phyloP scores from a whole-genome alignment of 2,797 vertebrate genomes.

The Sparidentex hasta region DNA sequence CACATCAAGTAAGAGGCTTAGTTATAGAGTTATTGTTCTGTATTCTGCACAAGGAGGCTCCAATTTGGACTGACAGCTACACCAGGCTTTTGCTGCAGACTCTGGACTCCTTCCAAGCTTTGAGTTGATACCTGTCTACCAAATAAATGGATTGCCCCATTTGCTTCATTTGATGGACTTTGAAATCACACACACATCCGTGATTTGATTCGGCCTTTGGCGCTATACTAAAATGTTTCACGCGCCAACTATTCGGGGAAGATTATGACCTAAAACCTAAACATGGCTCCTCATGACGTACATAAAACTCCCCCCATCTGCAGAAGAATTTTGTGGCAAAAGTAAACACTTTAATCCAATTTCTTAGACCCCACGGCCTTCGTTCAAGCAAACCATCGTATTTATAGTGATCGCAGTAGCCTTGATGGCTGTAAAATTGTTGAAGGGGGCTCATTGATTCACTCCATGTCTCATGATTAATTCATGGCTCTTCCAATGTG shows the following conservation, averaged over 20 bases:
- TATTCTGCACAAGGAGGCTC: neutral
- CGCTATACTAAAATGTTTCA: conserved; percentile 39
- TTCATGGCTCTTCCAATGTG: conserved; percentile 67
- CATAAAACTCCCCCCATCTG: conserved; percentile 41
- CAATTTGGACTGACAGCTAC: neutral
- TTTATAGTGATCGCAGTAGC: conserved; percentile 77
- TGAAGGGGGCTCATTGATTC: conserved; percentile 66
- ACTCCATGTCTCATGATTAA: conserved; percentile 77
- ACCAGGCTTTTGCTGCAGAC: neutral
- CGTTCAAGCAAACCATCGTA: conserved; percentile 65
- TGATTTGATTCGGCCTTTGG: conserved; percentile 37
- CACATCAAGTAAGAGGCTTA: neutral
- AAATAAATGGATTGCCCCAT: neutral
- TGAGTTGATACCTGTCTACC: conserved; percentile 15
- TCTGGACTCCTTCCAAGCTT: conserved; percentile 6
- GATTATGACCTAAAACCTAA: conserved; percentile 63
- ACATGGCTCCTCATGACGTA: conserved; percentile 65
- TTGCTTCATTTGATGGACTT: conserved; percentile 39
- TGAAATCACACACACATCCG: conserved; percentile 40
- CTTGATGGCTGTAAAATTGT: conserved; percentile 70
- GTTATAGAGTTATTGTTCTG: neutral
- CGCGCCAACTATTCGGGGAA: conserved; percentile 24
- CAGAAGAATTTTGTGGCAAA: conserved; percentile 63
- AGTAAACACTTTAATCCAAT: conserved; percentile 84
- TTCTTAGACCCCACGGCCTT: conserved; percentile 70